Percentiles rank a stretch among this genome's conserved stretches.
phyloP scores from a whole-genome alignment of 2,113 vertebrate genomes.

The Emydura subglobosa region DNA sequence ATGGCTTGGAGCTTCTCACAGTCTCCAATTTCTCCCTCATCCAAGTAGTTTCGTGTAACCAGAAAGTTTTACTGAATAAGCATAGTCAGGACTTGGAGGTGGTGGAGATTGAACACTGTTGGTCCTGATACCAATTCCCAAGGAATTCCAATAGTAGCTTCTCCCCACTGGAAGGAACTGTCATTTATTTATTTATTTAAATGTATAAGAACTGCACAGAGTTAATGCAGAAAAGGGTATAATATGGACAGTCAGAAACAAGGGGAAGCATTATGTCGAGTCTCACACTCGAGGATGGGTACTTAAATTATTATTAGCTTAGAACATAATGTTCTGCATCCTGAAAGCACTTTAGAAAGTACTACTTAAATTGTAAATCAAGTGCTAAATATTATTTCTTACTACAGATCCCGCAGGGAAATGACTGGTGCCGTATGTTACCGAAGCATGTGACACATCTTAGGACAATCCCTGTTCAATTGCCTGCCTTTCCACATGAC shows the following conservation, averaged over 20 bases:
- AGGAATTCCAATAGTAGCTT: background rate
- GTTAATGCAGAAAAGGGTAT: background rate
- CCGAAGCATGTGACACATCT: background rate
- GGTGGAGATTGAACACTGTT: background rate
- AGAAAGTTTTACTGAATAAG: background rate
- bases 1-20: background rate
- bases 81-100: background rate
- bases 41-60: background rate
- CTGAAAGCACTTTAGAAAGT: background rate
- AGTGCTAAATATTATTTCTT: background rate
- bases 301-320: background rate
- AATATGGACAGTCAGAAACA: rapidly evolving
- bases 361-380: background rate
- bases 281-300: background rate
- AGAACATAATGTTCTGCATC: background rate
- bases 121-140: background rate
- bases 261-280: background rate
- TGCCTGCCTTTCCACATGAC: background rate
- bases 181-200: background rate
- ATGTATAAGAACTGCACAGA: rapidly evolving
- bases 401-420: background rate
- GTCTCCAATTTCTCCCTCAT: background rate
- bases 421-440: background rate
- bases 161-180: rapidly evolving
- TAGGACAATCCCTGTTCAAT: background rate